A percentile compares a stretch with the other conserved stretches of the same genome.
Evolutionary conservation across 1,140 invertebrate species (phyloP).

Genomic region (Drosophila parvula): DNA sequence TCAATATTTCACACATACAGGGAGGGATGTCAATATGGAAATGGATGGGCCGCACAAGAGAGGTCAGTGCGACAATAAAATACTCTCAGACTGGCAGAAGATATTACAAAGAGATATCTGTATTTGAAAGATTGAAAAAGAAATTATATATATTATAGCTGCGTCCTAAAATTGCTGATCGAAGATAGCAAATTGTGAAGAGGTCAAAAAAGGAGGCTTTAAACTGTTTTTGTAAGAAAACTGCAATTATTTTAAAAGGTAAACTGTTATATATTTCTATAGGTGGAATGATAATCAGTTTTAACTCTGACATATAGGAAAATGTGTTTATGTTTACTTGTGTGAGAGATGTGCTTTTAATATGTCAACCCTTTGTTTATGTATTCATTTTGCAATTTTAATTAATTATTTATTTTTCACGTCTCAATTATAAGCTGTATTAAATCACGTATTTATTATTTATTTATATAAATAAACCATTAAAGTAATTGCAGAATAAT

Average conservation of each 20-base stretch:
- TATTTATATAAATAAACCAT: not conserved
- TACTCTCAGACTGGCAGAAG: constrained; percentile 11
- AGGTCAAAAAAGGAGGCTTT: too few species aligned
- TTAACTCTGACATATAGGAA: too few species aligned
- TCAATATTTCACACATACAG: constrained; percentile 49
- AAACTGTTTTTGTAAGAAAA: too few species aligned
- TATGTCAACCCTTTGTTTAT: not conserved
- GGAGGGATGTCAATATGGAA: constrained; percentile 32
- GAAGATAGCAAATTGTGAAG: too few species aligned
- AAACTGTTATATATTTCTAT: too few species aligned
- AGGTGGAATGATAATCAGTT: too few species aligned
- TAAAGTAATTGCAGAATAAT: not conserved
- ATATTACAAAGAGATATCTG: not conserved
- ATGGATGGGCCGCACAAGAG: constrained; percentile 18
- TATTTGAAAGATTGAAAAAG: not conserved
- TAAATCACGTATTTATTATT: not conserved
- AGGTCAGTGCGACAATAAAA: constrained; percentile 51
- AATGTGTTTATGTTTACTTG: too few species aligned
- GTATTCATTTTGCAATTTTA: not conserved
- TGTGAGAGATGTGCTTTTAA: not conserved
- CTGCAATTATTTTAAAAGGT: too few species aligned
- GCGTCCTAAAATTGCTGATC: not conserved
- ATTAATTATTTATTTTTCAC: not conserved
- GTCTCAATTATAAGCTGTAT: too few species aligned
- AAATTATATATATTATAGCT: not conserved